Percentiles rank a stretch among this genome's conserved stretches.
Evolutionary conservation across 2,888 invertebrate genomes (phyloP).

Genomic region (Drosophila pseudotakahashii): DNA sequence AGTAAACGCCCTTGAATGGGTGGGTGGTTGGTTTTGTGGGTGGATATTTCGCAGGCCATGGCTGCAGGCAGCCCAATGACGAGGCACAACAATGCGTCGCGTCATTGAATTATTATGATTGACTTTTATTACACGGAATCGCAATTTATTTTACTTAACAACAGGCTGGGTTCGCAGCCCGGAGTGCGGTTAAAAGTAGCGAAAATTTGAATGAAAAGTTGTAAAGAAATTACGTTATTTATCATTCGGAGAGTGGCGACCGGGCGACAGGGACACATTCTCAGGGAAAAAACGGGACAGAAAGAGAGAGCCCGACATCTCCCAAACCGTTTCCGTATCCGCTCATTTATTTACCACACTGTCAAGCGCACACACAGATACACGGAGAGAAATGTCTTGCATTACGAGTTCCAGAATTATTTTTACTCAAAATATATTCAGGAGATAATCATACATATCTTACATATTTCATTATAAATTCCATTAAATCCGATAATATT

Average conservation of each 20-base stretch:
- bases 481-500: no score
- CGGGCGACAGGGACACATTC: conserved; percentile 31
- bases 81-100: conserved; percentile 57
- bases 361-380: conserved; percentile 60
- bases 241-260: conserved; percentile 68
- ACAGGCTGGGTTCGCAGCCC: conserved; percentile 45
- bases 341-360: conserved; percentile 74
- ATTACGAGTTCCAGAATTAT: no score
- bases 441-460: no score
- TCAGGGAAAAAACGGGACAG: conserved; percentile 1
- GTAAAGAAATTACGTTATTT: conserved; percentile 78
- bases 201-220: conserved; percentile 76
- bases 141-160: conserved; percentile 81
- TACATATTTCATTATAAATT: no score
- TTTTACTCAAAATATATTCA: no score
- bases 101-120: conserved; percentile 80
- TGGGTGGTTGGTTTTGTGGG: not conserved
- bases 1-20: conserved; percentile 16
- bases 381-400: conserved; percentile 7
- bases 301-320: conserved; percentile 29
- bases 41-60: not conserved
- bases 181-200: conserved; percentile 51
- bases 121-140: conserved; percentile 79
- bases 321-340: conserved; percentile 77
- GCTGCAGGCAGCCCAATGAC: conserved; percentile 24